Conservation (phyloP, 1,140 invertebrate species). For the Aphaenogaster rudis region DNA sequence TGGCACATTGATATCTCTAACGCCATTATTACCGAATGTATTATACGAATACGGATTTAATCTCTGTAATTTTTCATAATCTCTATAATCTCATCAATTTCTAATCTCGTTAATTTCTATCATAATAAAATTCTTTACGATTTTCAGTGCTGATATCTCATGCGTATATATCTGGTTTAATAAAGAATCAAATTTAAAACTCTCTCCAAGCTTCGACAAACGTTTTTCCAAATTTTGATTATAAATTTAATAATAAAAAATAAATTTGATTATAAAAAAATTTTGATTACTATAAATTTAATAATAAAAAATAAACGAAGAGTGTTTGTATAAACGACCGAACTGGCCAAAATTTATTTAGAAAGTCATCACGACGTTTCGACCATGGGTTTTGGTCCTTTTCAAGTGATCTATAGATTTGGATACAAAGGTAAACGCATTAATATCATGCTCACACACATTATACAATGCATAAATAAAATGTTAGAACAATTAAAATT, state of each 20-base stretch:
- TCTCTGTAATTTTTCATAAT: slow-evolving; percentile 28
- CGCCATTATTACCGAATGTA: neutral
- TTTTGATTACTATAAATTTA: too few species aligned
- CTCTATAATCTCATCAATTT: neutral
- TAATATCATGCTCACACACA: too few species aligned
- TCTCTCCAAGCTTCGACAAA: neutral
- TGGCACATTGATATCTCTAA: neutral
- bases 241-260: neutral
- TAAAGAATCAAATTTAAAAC: neutral
- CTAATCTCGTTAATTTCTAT: slow-evolving; percentile 4
- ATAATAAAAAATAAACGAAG: too few species aligned
- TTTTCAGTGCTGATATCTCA: neutral
- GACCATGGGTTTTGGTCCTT: too few species aligned
- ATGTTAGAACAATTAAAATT: too few species aligned
- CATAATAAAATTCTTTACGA: neutral
- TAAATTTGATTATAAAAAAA: neutral
- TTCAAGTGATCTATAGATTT: too few species aligned
- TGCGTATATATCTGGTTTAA: neutral
- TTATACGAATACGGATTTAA: neutral
- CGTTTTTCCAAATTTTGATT: neutral
- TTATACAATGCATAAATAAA: too few species aligned
- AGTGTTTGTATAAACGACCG: too few species aligned
- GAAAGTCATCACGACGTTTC: too few species aligned
- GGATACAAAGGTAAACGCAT: too few species aligned
- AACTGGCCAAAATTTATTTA: too few species aligned